A percentile compares a stretch with the other conserved stretches of the same genome.
Evolutionary conservation across 2,797 vertebrate species (phyloP).

Genomic region (Kryptolebias ocellatus): DNA sequence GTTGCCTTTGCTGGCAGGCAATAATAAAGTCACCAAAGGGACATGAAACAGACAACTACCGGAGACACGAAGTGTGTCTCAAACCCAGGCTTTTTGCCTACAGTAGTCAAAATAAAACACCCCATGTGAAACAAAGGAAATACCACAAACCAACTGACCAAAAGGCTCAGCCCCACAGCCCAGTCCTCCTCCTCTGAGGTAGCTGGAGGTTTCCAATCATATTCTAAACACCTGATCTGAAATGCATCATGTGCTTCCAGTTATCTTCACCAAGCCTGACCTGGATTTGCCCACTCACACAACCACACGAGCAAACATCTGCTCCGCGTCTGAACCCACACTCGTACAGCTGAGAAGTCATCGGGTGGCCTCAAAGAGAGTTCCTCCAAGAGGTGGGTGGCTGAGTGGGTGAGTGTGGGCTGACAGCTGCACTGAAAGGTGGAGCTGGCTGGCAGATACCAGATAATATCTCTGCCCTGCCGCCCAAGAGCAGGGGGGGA

Average conservation of each 20-base stretch:
- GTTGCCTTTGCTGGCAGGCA: too few species aligned
- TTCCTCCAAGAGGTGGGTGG: conserved; percentile 53
- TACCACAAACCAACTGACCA: conserved; percentile 55
- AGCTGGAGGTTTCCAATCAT: conserved; percentile 45
- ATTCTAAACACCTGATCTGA: conserved; percentile 61
- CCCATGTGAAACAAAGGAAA: conserved; percentile 52
- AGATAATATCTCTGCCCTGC: conserved; percentile 54
- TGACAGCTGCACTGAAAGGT: conserved; percentile 70
- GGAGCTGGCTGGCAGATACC: conserved; percentile 43
- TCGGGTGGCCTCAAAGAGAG: conserved; percentile 43
- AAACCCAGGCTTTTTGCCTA: conserved; percentile 29
- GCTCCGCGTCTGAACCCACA: conserved; percentile 48
- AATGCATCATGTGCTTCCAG: conserved; percentile 47
- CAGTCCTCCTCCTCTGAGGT: conserved; percentile 42
- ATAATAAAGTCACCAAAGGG: conserved; percentile 8
- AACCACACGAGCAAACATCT: conserved; percentile 67
- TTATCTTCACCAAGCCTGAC: conserved; percentile 49
- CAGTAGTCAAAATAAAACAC: conserved; percentile 43
- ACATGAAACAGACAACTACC: conserved; percentile 34
- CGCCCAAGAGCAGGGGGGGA: conserved; percentile 21
- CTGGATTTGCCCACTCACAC: conserved; percentile 52
- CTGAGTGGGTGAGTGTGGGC: conserved; percentile 58
- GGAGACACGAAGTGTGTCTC: conserved; percentile 46
- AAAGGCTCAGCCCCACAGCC: conserved; percentile 52
- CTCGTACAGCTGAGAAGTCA: conserved; percentile 42